Conservation (phyloP, 1,140 invertebrate species). For the Procambarus virginalis region DNA sequence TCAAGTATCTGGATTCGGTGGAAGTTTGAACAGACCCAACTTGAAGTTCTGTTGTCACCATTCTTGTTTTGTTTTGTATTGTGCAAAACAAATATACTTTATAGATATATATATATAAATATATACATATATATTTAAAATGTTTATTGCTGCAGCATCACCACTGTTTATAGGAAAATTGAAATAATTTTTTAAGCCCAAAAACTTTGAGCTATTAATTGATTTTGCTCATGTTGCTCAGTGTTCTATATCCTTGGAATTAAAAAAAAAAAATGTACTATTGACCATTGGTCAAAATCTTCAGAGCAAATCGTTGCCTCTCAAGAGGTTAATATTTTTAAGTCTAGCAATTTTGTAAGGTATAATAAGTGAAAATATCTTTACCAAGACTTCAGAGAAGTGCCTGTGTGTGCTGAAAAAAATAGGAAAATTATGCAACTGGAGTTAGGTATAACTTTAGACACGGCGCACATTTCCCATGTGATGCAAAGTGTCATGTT, state of each 20-base stretch:
- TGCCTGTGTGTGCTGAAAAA: constrained; percentile 11
- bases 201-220: not conserved
- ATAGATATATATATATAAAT: not conserved
- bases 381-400: constrained; percentile 12
- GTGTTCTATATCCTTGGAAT: constrained; percentile 22
- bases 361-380: not conserved
- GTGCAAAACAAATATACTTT: constrained; percentile 30
- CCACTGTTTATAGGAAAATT: not conserved
- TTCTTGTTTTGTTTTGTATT: constrained; percentile 29
- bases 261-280: not conserved
- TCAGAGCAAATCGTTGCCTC: not conserved
- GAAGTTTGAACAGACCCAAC: constrained; percentile 18
- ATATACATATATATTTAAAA: not conserved
- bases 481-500: not conserved
- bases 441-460: not conserved
- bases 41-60: constrained; percentile 12
- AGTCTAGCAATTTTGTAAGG: not conserved
- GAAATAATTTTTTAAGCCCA: not conserved
- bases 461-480: not conserved
- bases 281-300: not conserved
- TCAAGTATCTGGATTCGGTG: constrained; percentile 7
- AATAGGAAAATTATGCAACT: constrained; percentile 14
- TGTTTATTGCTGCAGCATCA: constrained; percentile 1
- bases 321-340: constrained; percentile 7
- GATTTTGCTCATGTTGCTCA: constrained; percentile 49